phyloP scores from a whole-genome alignment of 2,797 vertebrate species.

The Limnodromus scolopaceus region DNA sequence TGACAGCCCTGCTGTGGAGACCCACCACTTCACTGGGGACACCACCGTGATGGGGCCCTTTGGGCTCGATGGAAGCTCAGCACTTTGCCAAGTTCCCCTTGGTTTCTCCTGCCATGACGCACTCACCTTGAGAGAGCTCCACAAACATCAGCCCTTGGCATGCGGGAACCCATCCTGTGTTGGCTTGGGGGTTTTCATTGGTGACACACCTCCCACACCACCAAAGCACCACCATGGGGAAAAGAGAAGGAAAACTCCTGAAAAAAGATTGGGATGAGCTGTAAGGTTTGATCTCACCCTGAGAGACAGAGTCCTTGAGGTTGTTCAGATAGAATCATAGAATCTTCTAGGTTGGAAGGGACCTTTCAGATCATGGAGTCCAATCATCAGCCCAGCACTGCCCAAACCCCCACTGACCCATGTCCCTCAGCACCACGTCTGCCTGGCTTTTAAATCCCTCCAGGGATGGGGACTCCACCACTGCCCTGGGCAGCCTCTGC shows the following conservation, averaged over 20 bases:
- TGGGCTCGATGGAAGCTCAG: neutral
- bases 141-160: fast-evolving
- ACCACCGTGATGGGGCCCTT: fast-evolving
- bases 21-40: fast-evolving
- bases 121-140: neutral
- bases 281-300: neutral
- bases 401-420: no score
- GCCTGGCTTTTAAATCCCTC: no score
- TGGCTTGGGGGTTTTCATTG: fast-evolving
- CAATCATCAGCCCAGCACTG: no score
- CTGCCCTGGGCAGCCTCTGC: no score
- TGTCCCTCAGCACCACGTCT: no score
- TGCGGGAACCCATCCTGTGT: neutral
- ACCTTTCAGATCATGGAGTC: no score
- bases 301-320: neutral
- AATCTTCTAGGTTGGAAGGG: no score
- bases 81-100: neutral
- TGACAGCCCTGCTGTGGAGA: neutral
- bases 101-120: fast-evolving
- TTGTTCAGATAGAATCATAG: no score
- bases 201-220: neutral
- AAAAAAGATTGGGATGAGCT: neutral
- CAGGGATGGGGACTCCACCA: no score
- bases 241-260: neutral
- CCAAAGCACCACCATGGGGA: neutral